Evolutionary conservation across 1,140 invertebrate species (phyloP).

Genomic region (Lepeophtheirus salmonis): DNA sequence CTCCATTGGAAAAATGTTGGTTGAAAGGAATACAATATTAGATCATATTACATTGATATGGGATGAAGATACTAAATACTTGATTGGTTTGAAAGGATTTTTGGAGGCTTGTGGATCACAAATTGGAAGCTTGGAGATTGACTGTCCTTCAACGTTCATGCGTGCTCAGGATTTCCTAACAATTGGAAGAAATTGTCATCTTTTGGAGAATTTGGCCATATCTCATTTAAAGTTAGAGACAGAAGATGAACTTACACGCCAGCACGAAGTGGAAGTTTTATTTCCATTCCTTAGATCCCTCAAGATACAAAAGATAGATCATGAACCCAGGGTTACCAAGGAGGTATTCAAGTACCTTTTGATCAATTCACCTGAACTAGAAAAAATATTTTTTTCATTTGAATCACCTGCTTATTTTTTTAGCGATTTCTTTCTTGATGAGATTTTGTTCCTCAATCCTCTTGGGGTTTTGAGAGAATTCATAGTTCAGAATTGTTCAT

Average conservation of each 20-base stretch:
- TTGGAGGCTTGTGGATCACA: conserved; percentile 2
- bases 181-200: not conserved
- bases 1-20: not conserved
- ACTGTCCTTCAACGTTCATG: not conserved
- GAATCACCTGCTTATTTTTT: conserved; percentile 14
- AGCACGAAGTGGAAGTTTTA: too few species aligned
- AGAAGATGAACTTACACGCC: not conserved
- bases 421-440: conserved; percentile 14
- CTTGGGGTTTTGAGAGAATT: not conserved
- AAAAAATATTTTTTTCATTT: conserved; percentile 8
- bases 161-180: not conserved
- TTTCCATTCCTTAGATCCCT: not conserved
- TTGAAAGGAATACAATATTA: not conserved
- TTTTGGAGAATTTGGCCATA: not conserved
- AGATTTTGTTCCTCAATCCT: conserved; percentile 2
- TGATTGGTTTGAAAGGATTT: not conserved
- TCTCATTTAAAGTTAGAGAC: not conserved
- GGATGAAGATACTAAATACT: not conserved
- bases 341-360: not conserved
- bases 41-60: not conserved
- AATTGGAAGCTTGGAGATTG: not conserved
- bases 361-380: not conserved
- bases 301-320: not conserved
- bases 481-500: not conserved
- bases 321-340: not conserved